Evolutionary conservation across 2,797 vertebrate species (phyloP), one percentile per base, ranked within the genome.

Genomic region (Eospalax fontanierii): DNA sequence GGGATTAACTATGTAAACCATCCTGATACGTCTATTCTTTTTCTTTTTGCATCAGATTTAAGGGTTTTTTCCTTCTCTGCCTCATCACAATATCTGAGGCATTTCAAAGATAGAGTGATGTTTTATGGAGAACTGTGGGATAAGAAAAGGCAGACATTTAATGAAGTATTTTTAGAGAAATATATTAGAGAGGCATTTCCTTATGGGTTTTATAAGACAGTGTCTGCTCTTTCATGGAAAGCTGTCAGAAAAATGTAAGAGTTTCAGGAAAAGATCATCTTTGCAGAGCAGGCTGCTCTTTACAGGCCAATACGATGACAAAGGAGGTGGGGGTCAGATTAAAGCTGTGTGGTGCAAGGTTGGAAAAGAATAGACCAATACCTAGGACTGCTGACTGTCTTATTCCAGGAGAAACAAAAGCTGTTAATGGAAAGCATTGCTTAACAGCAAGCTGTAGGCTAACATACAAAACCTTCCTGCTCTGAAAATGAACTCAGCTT

Each of bases 91-190:
- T 28, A 28, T 70, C 57, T 84, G 14, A 24, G 61, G 22, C 66
- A 35, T 95, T 82, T 90, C 22, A 43, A 89, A 92, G 43, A 61
- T 21, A 87, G 54, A 90, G 40, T 66, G 3, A 15, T 74, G 50
- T 43, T 43, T 91, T 28, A 4, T 68, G 68, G 85, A 35, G 70
- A 92, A 75, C 24, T 74, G 46, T 70, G 35, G 22, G 2, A 14
- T n/a, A 75, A 79, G 68, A 74, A 95, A 71, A 87, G 5, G 70
- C 33, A 10, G 46, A 8, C 10, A 4, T 71, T 89, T 46, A 19
- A 19, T 22, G 9, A 86, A 89, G 65, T 38, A 40, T 16, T 71
- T 82, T 93, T 66, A 26, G 40, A 79, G 66, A 91, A 82, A 65
- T 33, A 30, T 9, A 7, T 61, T 61, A 43, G 33, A 91, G 40